phyloP scores from a whole-genome alignment of 2,113 vertebrate genomes.

The Bos indicus region DNA sequence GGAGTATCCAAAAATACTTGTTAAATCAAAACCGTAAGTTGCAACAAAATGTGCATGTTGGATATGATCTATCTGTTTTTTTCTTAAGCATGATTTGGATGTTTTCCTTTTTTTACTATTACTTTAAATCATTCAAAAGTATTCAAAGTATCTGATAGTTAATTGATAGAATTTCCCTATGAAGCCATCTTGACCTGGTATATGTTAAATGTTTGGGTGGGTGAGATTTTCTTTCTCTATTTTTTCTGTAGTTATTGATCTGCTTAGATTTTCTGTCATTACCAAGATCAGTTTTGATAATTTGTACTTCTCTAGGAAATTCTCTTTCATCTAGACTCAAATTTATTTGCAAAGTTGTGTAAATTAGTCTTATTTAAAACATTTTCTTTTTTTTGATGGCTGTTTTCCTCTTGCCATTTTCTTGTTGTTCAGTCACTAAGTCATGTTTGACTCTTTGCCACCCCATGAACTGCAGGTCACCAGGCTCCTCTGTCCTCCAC shows the following conservation, averaged over 20 bases:
- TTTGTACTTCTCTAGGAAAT: not conserved
- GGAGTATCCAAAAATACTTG: not conserved
- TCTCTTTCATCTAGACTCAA: not conserved
- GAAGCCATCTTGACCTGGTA: not conserved
- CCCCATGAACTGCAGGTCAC: not conserved
- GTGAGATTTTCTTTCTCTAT: not conserved
- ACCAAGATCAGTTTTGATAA: not conserved
- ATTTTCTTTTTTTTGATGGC: not conserved
- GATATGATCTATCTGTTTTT: not conserved
- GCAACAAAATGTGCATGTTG: not conserved
- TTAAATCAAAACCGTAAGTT: not conserved
- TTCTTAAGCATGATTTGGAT: not conserved
- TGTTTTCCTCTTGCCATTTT: conserved; percentile 28
- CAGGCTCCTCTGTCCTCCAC: not conserved
- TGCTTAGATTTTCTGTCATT: not conserved
- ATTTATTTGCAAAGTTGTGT: not conserved
- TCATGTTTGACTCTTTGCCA: not conserved
- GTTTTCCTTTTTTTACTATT: not conserved
- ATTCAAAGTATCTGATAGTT: not conserved
- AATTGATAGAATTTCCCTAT: not conserved
- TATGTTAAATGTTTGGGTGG: not conserved
- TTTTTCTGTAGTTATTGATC: not conserved
- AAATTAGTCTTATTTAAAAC: not conserved
- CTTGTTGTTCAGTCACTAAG: not conserved
- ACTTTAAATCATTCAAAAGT: not conserved